Base-by-base conservation (phyloP, 2,797 vertebrate species). In the Cossypha heuglini region DNA sequence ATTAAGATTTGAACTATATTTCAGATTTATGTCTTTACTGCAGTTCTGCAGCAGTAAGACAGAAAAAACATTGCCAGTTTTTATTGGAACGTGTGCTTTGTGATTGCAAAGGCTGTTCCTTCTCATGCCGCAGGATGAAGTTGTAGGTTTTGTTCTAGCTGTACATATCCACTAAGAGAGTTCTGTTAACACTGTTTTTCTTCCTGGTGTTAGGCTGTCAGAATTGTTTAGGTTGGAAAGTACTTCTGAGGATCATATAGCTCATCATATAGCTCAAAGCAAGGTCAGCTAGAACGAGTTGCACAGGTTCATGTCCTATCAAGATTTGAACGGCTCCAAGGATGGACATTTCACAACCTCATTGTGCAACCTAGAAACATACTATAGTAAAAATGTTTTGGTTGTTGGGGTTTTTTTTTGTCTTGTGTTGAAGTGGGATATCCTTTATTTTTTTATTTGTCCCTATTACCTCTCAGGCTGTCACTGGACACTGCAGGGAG, bases 21-120 rank as follows among this genome's bases (percentile, higher is more conserved):
- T 82, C 63, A 40, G 4, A 64, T 76, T 51, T 46, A 26, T 45
- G 13, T 91, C 38, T 78, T 58, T 48, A 13, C 40, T 68, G 67
- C 51, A 76, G 43, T 62, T 88, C 42, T 75, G n/a, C 40, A 90
- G 43, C 66, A 83, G 35, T 54, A 88, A 72, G 63, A 59, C 26
- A 80, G 57, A 62, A 76, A 51, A 51, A 79, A n/a, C 2, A 2
- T 21, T 67, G 26, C 37, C 18, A 20, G 35, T 40, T 84, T 54
- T 24, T 66, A 16, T 81, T 81, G 81, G 61, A 77, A 0, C 7
- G 2, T 15, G 17, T 48, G 26, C 35, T 78, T 82, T 79, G 35
- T 12, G 28, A 20, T 40, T 62, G 11, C 55, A 54, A 49, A 86
- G 28, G 26, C 48, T 83, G 35, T 10, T 82, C 3, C 29, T 73